These are phyloP conservation scores for Calliphora vomitoria DNA, from an alignment of 2,888 invertebrate species.

Conservation along the genomic window DNA sequence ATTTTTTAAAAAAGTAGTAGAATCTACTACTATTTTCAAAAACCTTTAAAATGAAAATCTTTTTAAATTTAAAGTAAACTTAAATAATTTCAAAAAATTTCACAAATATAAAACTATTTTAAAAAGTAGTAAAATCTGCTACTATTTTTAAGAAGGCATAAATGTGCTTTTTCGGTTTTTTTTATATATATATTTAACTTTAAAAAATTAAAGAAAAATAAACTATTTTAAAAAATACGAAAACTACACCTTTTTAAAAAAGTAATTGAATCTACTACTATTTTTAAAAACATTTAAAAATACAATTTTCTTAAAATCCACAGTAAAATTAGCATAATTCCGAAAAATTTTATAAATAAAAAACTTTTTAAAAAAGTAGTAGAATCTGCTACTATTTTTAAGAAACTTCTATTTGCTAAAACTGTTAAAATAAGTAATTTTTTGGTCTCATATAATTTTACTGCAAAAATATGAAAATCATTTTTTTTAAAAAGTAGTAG, in stretches of 20 bases:
- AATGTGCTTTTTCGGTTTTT: too few species aligned
- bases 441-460: too few species aligned
- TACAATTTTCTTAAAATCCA: too few species aligned
- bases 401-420: not conserved
- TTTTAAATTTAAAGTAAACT: not conserved
- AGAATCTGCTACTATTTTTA: not conserved
- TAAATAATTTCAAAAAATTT: not conserved
- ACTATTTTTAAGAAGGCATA: too few species aligned
- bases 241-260: not conserved
- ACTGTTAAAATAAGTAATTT: too few species aligned
- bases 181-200: too few species aligned
- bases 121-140: not conserved
- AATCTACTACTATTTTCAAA: too few species aligned
- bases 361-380: not conserved
- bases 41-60: not conserved
- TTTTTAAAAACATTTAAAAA: not conserved
- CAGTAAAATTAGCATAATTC: not conserved
- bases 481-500: too few species aligned
- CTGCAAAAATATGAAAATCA: too few species aligned
- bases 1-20: not conserved
- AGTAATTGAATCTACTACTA: not conserved
- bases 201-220: too few species aligned
- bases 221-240: too few species aligned
- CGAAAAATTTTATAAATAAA: not conserved
- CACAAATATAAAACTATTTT: too few species aligned